Percentiles rank a stretch among this genome's conserved stretches.
Evolutionary conservation across 2,113 vertebrate species (phyloP).

Genomic region (Phoxinus phoxinus): DNA sequence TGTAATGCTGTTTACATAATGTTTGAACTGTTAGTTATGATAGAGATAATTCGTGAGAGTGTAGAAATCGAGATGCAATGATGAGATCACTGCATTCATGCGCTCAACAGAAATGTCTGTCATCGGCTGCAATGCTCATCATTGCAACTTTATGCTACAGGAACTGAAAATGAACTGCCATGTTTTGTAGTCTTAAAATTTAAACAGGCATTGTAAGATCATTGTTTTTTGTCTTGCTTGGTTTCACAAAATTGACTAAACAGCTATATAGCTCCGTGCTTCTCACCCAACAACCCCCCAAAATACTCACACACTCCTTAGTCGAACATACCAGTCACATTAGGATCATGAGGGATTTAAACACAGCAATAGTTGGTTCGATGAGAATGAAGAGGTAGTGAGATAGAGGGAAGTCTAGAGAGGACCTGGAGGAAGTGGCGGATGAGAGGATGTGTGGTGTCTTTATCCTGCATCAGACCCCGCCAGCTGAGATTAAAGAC

Average conservation of each 20-base stretch:
- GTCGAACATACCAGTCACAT: not conserved
- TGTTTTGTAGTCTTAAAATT: not conserved
- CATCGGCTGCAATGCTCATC: too few relatives aligned
- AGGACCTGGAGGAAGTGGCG: slow-evolving; percentile 51
- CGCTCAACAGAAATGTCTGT: too few relatives aligned
- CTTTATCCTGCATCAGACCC: slow-evolving; percentile 90
- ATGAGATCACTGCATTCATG: not conserved
- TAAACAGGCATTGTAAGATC: not conserved
- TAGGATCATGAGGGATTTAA: slow-evolving; percentile 38
- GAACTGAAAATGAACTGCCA: not conserved
- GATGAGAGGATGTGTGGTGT: slow-evolving; percentile 75
- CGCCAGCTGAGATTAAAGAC: slow-evolving; percentile 91
- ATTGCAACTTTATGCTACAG: too few relatives aligned
- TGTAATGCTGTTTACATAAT: not conserved
- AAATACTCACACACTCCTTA: not conserved
- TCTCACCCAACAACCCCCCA: not conserved
- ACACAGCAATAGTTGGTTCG: not conserved
- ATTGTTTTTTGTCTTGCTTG: not conserved
- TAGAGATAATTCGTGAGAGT: not conserved
- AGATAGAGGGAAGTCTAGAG: slow-evolving; percentile 46
- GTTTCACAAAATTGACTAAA: not conserved
- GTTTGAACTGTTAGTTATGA: not conserved
- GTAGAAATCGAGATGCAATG: not conserved
- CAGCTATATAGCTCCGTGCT: not conserved
- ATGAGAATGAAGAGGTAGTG: slow-evolving; percentile 37